Conservation (phyloP, 2,888 invertebrate species). For the Eupithecia subumbrata region DNA sequence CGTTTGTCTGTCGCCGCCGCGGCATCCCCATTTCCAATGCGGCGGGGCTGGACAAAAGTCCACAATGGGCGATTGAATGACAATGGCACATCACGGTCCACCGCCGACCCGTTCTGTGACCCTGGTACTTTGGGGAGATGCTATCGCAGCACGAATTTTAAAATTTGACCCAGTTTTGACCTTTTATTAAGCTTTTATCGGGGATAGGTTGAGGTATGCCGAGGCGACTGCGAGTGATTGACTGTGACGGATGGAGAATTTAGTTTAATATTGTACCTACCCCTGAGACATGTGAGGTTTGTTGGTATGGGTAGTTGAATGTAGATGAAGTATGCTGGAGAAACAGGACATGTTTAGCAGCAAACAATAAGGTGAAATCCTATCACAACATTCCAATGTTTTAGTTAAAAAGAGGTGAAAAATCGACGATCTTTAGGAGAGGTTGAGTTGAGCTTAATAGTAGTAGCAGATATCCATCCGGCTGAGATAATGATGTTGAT, state of each 20-base stretch:
- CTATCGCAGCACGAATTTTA: constrained; percentile 42
- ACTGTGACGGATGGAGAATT: background rate
- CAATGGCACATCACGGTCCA: constrained; percentile 72
- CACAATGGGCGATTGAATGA: constrained; percentile 77
- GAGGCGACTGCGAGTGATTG: background rate
- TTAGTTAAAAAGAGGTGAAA: background rate
- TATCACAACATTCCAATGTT: background rate
- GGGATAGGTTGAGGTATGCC: background rate
- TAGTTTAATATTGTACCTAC: background rate
- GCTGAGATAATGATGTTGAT: background rate
- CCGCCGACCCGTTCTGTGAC: constrained; percentile 59
- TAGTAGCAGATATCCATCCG: background rate
- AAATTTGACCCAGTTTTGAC: constrained; percentile 37
- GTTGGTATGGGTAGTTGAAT: background rate
- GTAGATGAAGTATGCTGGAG: background rate
- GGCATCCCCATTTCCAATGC: constrained; percentile 64
- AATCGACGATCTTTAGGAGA: background rate
- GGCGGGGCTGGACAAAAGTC: constrained; percentile 64
- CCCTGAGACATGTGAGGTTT: background rate
- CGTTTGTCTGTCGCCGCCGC: constrained; percentile 6
- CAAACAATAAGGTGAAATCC: background rate
- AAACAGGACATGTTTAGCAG: background rate
- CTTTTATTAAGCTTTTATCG: background rate
- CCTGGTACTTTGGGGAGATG: constrained; percentile 51
- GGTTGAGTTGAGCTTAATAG: too few species aligned